Evolutionary conservation across 2,797 vertebrate genomes (phyloP), one percentile per base, ranked within the genome.

Genomic region (Graptemys geographica): DNA sequence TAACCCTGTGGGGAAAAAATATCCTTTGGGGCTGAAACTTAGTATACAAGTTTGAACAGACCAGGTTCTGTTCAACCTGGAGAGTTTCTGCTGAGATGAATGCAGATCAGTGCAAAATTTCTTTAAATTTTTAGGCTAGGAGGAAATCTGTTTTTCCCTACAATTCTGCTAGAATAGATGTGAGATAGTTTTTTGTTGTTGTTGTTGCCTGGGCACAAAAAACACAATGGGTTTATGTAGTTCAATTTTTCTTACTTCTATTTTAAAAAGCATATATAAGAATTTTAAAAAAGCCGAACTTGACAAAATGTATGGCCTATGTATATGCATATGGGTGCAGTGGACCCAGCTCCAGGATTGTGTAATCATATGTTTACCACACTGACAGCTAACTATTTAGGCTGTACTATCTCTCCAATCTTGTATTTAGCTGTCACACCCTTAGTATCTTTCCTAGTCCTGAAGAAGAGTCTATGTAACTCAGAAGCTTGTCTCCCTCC

Each of bases 261-360:
- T 47, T 28, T 96, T 96, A 95, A 91, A 97, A 96, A 95, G 81
- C 92, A 90, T 96, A 90, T 96, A 83, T 27, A 93, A 53, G 59
- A 95, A 96, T 96, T 96, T 97, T 96, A 90, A 96, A 96, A 96
- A 96, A 96, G 96, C 94, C 96, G 96, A 97, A 65, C 55, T 92
- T 89, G 86, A 94, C 88, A 74, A 94, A 94, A 95, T 97, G 96
- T 95, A 91, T 96, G 95, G 94, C 90, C 94, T 88, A 93, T 89
- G 44, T 94, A 87, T 96, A 87, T 94, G 82, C 87, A 92, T 92
- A 96, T 92, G 93, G 91, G 95, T 95, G 90, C 59, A 90, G 87
- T 94, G 94, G 93, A 95, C 95, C 93, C 86, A 97, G 95, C 95
- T 94, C 95, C 90, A 87, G 90, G 79, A 83, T 47, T 96, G 69